Evolutionary conservation across 2,113 vertebrate genomes (phyloP), one percentile per base, ranked within the genome.

Genomic region (Dendropsophus ebraccatus): DNA sequence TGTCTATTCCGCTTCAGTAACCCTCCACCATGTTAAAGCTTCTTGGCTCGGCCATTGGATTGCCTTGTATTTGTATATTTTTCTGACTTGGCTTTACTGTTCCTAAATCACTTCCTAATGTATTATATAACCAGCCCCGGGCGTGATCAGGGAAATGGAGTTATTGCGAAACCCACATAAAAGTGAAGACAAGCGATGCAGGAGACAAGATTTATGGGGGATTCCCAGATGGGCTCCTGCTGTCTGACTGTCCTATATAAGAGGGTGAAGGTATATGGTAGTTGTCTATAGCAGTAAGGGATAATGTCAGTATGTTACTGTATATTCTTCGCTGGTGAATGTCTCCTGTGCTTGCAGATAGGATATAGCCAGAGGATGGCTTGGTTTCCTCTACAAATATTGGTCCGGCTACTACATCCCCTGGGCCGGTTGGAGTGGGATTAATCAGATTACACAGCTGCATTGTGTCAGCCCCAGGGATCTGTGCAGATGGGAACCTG

Each of bases 401-500:
- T 14, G 45, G 45, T 0, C n/a, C 72, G 25, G 73, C 25, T 75
- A 11, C 25, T 49, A 11, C 73, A 6, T 25, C n/a, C 45, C n/a
- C 73, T 7, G 41, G 62, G 23, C 73, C n/a, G 76, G 23, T 28
- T 45, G 23, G 41, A 67, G 56, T 28, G 3, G 41, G 8, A 52
- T 82, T 69, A 70, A n/a, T 52, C 12, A 37, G 49, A 54, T 83
- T 62, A 52, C 50, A 67, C 35, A 17, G 58, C 47, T 13, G 58
- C 74, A 58, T 73, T 85, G 41, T 85, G 37, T 65, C n/a, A 16
- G 47, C 30, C 13, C 47, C 37, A 23, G 45, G 28, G 30, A 19
- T 79, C 30, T 41, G 72, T n/a, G 23, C 10, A 32, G 32, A 62
- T 21, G 49, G 54, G 28, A 79, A 79, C 75, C 84, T 54, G 75